A percentile compares a stretch with the other conserved stretches of the same genome.
Conservation (phyloP, 2,888 invertebrate species). For the Meghimatium bilineatum region DNA sequence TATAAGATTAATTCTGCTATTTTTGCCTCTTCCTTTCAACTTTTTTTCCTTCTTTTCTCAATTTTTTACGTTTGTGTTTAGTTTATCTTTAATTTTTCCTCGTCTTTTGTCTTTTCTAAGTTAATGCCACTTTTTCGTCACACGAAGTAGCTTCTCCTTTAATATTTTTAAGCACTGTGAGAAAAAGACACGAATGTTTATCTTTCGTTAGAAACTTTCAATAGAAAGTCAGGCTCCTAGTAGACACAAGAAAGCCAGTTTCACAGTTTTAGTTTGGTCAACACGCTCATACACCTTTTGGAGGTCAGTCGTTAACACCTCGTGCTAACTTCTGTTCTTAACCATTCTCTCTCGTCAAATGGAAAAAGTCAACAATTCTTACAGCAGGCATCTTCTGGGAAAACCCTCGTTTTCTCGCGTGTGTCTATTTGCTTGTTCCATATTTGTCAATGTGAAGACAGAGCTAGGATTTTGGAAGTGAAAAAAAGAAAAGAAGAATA, state of each 20-base stretch:
- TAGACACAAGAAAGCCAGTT: neutral
- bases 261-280: neutral
- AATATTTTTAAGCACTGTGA: too few relatives aligned
- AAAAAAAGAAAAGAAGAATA: too few relatives aligned
- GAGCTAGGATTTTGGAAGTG: neutral
- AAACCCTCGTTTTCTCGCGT: neutral
- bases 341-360: neutral
- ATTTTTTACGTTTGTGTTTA: too few relatives aligned
- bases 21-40: too few relatives aligned
- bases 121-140: too few relatives aligned
- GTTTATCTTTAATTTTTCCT: too few relatives aligned
- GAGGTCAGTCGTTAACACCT: neutral
- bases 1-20: too few relatives aligned
- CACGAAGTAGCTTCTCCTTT: too few relatives aligned
- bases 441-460: slow-evolving; percentile 1
- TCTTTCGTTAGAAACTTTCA: neutral
- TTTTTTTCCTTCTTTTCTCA: too few relatives aligned
- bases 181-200: neutral
- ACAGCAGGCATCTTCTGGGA: neutral
- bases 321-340: neutral
- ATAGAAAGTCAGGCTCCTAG: neutral
- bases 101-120: too few relatives aligned
- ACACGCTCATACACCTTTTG: neutral
- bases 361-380: slow-evolving; percentile 9
- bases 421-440: neutral